Evolutionary conservation across 2,888 invertebrate genomes (phyloP).

Genomic region (Phyllotreta striolata): DNA sequence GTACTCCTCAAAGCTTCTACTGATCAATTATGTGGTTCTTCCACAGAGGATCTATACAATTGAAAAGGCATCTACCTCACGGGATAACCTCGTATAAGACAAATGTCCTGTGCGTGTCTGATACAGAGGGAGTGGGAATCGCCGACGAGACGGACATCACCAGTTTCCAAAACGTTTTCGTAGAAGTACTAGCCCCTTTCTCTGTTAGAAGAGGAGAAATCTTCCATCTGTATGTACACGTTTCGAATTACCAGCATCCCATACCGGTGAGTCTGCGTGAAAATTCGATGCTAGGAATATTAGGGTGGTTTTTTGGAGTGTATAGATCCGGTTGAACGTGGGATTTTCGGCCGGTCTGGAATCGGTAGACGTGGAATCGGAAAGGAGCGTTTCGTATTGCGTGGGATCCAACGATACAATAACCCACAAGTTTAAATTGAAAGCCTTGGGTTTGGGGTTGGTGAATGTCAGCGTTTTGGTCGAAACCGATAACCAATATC

Average conservation of each 20-base stretch:
- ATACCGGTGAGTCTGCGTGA: conserved; percentile 70
- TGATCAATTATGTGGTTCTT: conserved; percentile 17
- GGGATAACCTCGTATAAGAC: conserved; percentile 71
- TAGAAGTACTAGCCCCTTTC: conserved; percentile 74
- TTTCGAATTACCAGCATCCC: conserved; percentile 77
- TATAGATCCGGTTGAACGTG: conserved; percentile 48
- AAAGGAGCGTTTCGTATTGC: conserved; percentile 52
- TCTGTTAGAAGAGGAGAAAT: conserved; percentile 73
- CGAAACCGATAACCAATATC: conserved; percentile 61
- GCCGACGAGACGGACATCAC: conserved; percentile 54
- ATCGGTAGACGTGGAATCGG: conserved; percentile 45
- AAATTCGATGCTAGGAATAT: no score
- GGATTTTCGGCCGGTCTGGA: conserved; percentile 50
- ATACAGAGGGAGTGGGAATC: conserved; percentile 56
- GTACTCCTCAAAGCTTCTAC: background rate
- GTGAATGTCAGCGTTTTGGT: conserved; percentile 65
- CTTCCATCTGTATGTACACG: conserved; percentile 70
- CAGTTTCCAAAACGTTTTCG: conserved; percentile 78
- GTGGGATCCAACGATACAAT: conserved; percentile 52
- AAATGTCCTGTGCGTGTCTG: conserved; percentile 66
- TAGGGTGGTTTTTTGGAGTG: background rate
- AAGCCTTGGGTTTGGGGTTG: conserved; percentile 50
- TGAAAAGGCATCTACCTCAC: conserved; percentile 63
- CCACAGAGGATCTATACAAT: conserved; percentile 38
- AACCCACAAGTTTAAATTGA: conserved; percentile 53